phyloP scores from a whole-genome alignment of 2,888 invertebrate species.

The Notodonta dromedarius region DNA sequence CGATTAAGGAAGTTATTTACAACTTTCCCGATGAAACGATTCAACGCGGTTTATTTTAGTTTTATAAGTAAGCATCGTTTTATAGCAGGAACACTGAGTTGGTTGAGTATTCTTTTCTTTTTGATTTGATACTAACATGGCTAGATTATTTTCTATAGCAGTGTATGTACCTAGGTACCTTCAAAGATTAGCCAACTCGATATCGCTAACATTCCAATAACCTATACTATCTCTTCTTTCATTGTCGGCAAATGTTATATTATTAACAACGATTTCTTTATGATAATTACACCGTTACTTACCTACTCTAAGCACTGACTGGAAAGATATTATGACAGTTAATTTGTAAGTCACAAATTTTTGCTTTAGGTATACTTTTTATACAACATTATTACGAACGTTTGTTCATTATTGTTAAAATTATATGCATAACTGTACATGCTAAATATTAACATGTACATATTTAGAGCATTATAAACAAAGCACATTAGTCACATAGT shows the following conservation, averaged over 20 bases:
- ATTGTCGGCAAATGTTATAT: constrained; percentile 26
- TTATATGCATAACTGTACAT: constrained; percentile 55
- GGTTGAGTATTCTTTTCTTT: no score
- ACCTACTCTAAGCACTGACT: constrained; percentile 49
- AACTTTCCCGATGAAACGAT: no score
- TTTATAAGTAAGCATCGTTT: no score
- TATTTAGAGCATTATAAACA: constrained; percentile 67
- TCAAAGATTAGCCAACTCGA: background rate
- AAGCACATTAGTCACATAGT: constrained; percentile 79
- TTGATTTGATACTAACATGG: no score
- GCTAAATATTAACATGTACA: constrained; percentile 44
- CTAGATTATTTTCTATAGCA: no score
- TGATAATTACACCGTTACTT: constrained; percentile 31
- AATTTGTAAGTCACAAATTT: constrained; percentile 50
- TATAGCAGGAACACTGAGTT: no score
- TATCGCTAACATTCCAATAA: constrained; percentile 18
- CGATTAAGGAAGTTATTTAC: no score
- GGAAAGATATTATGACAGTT: constrained; percentile 47
- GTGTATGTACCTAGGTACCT: no score
- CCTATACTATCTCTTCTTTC: constrained; percentile 17
- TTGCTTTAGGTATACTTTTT: constrained; percentile 69
- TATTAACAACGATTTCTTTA: constrained; percentile 35
- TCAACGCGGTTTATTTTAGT: no score
- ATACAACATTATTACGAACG: constrained; percentile 63
- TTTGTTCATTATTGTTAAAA: constrained; percentile 67